These are phyloP conservation scores for Coregonus sp. DNA, from an alignment of 2,797 vertebrate genomes.

Conservation along the genomic window DNA sequence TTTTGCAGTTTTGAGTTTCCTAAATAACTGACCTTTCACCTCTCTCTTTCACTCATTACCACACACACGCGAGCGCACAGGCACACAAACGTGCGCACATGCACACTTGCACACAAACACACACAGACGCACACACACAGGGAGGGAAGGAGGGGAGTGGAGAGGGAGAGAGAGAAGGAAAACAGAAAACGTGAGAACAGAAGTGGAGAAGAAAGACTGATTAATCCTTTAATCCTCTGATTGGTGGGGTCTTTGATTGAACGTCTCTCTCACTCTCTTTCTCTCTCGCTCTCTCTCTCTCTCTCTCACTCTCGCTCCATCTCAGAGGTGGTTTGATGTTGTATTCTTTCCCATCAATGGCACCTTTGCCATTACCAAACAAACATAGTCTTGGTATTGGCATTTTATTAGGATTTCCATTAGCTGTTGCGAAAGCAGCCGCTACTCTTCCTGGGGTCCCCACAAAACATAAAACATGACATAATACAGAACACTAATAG, in stretches of 20 bases:
- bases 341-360: slow-evolving; percentile 74
- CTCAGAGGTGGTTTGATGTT: slow-evolving; percentile 67
- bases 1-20: slow-evolving; percentile 58
- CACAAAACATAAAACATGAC: too few species aligned
- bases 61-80: slow-evolving; percentile 47
- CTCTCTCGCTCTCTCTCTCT: not conserved
- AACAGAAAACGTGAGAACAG: slow-evolving; percentile 72
- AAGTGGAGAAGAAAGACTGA: slow-evolving; percentile 68
- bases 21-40: slow-evolving; percentile 45
- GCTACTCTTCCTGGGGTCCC: too few species aligned
- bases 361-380: slow-evolving; percentile 75
- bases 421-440: too few species aligned
- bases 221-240: slow-evolving; percentile 69
- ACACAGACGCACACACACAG: slow-evolving; percentile 36
- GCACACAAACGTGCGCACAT: slow-evolving; percentile 50
- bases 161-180: slow-evolving; percentile 46
- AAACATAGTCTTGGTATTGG: slow-evolving; percentile 47
- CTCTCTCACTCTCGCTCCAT: not conserved
- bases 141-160: not conserved
- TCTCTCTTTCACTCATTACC: slow-evolving; percentile 33
- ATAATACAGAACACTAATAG: too few species aligned
- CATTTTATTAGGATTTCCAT: too few species aligned
- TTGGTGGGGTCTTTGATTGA: slow-evolving; percentile 58
- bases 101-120: slow-evolving; percentile 1
- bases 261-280: not conserved